Base-by-base conservation (phyloP, 2,797 vertebrate genomes). In the Pterois miles region DNA sequence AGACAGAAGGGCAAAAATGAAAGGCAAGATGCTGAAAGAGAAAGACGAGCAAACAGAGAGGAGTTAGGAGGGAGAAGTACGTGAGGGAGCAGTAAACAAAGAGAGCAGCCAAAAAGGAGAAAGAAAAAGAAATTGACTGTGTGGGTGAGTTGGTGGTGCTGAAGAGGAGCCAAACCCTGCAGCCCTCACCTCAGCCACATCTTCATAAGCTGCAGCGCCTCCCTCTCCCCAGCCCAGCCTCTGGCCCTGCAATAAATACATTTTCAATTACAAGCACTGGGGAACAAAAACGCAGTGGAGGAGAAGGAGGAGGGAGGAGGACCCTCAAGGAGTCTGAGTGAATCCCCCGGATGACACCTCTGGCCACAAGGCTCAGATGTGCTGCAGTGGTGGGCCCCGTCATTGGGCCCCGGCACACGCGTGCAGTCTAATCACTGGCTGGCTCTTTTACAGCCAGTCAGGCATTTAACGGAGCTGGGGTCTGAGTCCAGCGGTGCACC, bases 221-320 rank as follows among this genome's bases (percentile, higher is more conserved):
- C 87, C 74, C 82, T 80, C 86, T 89, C 68, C 62, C 65, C 76
- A 78, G 83, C 83, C 82, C 79, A 86, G 90, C 88, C 92, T 76
- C 86, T 78, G 80, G 92, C 77, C 80, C 69, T 91, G 92, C 90
- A 93, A 87, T 94, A 94, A 94, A 95, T 94, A 92, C 87, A 93
- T 91, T 93, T 94, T 92, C 89, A 94, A 89, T 94, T 89, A 91
- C 87, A 90, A 91, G 74, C 80, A 66, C 84, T 43, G 76, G 80
- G 88, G 82, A 84, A 80, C 75, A 76, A 81, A 87, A 83, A 75
- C 48, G 53, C 68, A 81, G 52, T 83, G 64, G 69, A 83, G 72
- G 71, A 82, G 68, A 69, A 81, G 72, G 70, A 79, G 75, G 79
- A 82, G 23, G 65, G 83, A 70, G 85, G 53, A 82, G 86, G 84